phyloP scores from a whole-genome alignment of 2,888 invertebrate genomes.

The Parnassius orleans region DNA sequence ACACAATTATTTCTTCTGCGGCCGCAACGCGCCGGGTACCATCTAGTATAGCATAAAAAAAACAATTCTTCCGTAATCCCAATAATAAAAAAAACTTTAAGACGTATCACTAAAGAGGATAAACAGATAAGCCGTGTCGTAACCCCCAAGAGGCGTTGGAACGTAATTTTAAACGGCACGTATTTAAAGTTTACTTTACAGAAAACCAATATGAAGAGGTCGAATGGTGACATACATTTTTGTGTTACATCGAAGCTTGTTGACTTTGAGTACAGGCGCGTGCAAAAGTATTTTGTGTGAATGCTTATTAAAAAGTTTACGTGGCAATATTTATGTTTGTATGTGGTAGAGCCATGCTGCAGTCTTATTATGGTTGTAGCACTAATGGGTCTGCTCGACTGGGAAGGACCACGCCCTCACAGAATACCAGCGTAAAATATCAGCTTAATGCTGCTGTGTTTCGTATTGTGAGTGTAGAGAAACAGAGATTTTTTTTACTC shows the following conservation, averaged over 20 bases:
- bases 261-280: constrained; percentile 31
- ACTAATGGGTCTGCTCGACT: too few species aligned
- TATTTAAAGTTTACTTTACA: constrained; percentile 25
- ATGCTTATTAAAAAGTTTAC: too few species aligned
- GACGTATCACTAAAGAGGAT: constrained; percentile 24
- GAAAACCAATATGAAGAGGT: constrained; percentile 29
- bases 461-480: too few species aligned
- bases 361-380: too few species aligned
- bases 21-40: too few species aligned
- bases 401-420: too few species aligned
- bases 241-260: constrained; percentile 31
- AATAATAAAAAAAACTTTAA: constrained; percentile 18
- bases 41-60: constrained; percentile 9
- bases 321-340: too few species aligned
- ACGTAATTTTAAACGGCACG: constrained; percentile 17
- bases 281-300: not conserved
- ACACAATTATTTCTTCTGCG: too few species aligned
- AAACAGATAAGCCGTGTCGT: constrained; percentile 21
- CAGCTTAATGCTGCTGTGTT: too few species aligned
- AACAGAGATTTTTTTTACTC: too few species aligned
- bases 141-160: constrained; percentile 3
- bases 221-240: constrained; percentile 36
- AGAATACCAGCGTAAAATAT: too few species aligned
- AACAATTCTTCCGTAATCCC: constrained; percentile 13
- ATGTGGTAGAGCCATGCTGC: too few species aligned